A percentile compares a stretch with the other conserved stretches of the same genome.
Conservation (phyloP, 2,113 vertebrate species). For the Siniperca chuatsi region DNA sequence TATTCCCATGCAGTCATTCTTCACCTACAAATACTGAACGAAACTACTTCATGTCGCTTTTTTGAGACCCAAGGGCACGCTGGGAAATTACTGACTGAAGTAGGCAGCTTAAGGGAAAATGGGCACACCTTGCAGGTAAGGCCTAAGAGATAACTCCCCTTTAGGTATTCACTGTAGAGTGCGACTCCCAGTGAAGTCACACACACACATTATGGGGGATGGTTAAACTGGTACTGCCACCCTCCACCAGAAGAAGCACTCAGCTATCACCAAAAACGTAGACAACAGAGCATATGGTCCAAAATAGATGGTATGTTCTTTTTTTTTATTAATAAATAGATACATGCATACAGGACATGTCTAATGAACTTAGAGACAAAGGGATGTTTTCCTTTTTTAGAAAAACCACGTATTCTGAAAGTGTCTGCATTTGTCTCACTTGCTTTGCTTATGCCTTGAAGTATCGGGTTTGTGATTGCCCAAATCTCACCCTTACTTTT, state of each 20-base stretch:
- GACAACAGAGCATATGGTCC: neutral
- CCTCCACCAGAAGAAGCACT: neutral
- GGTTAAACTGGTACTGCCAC: neutral
- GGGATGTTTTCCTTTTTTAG: neutral
- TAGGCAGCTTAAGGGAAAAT: neutral
- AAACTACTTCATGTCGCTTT: neutral
- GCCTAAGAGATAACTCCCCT: neutral
- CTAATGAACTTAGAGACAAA: neutral
- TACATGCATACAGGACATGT: neutral
- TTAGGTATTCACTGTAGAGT: neutral
- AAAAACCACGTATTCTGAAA: neutral
- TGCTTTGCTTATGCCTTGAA: neutral
- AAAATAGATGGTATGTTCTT: no score
- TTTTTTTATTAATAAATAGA: no score
- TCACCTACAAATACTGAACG: neutral
- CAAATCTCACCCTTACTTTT: constrained; percentile 4
- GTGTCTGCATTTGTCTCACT: neutral
- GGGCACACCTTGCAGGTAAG: neutral
- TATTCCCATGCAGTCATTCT: neutral
- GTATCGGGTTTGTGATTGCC: neutral
- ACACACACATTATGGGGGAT: neutral
- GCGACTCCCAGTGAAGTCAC: neutral
- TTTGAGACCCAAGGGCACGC: neutral
- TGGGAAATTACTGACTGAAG: constrained; percentile 29
- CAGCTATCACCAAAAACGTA: neutral